Conservation (phyloP, 2,113 vertebrate genomes). For the Psittacula cyanocephala region DNA sequence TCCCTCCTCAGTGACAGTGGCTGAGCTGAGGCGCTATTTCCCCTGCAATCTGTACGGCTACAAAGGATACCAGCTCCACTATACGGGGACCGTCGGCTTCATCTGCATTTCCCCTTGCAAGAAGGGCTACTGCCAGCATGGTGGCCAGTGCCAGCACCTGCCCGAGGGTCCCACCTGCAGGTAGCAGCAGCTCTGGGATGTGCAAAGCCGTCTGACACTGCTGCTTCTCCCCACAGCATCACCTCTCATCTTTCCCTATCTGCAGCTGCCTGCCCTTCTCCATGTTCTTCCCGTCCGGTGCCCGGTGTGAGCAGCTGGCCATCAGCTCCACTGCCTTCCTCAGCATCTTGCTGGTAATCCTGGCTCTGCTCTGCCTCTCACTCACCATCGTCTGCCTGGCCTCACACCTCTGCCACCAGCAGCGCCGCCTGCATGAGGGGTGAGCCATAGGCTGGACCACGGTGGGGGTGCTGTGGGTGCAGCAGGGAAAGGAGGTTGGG, state of each 20-base stretch:
- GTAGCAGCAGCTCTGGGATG: not conserved
- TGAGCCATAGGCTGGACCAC: not conserved
- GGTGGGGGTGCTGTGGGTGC: not conserved
- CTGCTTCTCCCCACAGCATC: fast-evolving
- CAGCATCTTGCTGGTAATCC: conserved; percentile 65
- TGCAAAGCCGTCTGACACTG: fast-evolving
- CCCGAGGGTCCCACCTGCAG: conserved; percentile 17
- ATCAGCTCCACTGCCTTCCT: conserved; percentile 55
- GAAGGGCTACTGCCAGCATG: conserved; percentile 26
- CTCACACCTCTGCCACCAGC: not conserved
- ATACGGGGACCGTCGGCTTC: fast-evolving
- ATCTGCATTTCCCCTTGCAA: conserved; percentile 49
- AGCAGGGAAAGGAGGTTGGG: not conserved
- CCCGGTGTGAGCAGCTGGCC: conserved; percentile 52
- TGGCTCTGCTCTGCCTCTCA: conserved; percentile 56
- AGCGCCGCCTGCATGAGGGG: not conserved
- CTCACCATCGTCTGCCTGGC: not conserved
- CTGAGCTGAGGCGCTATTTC: conserved; percentile 32
- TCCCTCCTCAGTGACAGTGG: conserved; percentile 20
- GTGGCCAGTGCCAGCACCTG: conserved; percentile 8
- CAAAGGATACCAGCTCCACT: conserved; percentile 35
- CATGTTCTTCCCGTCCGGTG: conserved; percentile 1
- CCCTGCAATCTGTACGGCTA: not conserved
- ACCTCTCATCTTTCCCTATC: not conserved
- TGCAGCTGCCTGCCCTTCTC: conserved; percentile 46